These are phyloP conservation scores for Cossypha caffra DNA, from an alignment of 2,797 vertebrate genomes.

Conservation along the genomic window DNA sequence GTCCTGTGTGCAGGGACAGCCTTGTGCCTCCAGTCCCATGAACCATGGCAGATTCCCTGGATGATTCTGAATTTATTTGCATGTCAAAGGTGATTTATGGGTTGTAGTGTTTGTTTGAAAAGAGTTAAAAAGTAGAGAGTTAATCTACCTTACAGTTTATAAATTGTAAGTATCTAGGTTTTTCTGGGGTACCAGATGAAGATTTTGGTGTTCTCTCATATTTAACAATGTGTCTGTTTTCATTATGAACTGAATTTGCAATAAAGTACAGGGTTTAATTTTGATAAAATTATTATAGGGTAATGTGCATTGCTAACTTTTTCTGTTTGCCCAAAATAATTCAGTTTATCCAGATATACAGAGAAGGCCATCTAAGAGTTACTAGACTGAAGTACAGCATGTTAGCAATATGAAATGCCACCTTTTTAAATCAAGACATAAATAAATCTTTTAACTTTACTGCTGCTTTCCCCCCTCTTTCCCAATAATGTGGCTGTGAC, in stretches of 20 bases:
- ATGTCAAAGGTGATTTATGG: fast-evolving
- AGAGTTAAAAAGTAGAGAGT: not conserved
- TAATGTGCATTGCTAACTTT: not conserved
- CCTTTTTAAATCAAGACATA: not conserved
- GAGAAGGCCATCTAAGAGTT: not conserved
- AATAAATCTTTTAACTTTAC: not conserved
- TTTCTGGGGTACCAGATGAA: not conserved
- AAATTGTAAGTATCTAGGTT: not conserved
- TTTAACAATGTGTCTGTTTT: not conserved
- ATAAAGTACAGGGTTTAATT: not conserved
- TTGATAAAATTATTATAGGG: not conserved
- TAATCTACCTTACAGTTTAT: not conserved
- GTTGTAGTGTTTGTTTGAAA: not conserved
- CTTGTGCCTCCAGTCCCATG: fast-evolving
- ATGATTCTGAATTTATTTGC: not conserved
- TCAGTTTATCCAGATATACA: not conserved
- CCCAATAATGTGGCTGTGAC: not conserved
- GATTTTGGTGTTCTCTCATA: not conserved
- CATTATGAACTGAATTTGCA: not conserved
- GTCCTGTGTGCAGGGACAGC: not conserved
- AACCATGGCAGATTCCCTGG: not conserved
- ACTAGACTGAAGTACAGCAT: not conserved
- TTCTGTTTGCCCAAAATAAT: not conserved
- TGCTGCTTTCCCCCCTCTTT: not conserved
- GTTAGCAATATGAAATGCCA: not conserved